Percentiles rank a stretch among this genome's conserved stretches.
phyloP scores from a whole-genome alignment of 2,888 invertebrate species.

The Napeogenes sylphis region DNA sequence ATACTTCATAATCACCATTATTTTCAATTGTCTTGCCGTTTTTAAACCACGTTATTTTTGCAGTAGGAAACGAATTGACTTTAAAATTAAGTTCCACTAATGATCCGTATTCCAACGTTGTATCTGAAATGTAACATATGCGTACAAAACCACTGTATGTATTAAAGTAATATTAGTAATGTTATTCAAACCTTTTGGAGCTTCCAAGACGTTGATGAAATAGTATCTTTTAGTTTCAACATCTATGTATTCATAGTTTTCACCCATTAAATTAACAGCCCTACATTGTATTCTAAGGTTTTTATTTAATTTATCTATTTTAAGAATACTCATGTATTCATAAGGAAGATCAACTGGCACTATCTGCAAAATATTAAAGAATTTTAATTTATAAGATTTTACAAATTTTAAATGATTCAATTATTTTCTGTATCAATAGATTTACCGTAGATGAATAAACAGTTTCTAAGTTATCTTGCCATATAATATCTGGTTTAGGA shows the following conservation, averaged over 20 bases:
- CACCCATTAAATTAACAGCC: conserved; percentile 42
- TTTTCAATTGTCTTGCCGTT: conserved; percentile 29
- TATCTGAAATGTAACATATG: conserved; percentile 31
- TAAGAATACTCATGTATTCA: conserved; percentile 43
- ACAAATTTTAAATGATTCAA: too few species aligned
- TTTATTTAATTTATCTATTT: conserved; percentile 37
- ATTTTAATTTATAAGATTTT: background rate
- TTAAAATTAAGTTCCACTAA: conserved; percentile 37
- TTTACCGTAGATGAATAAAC: conserved; percentile 15
- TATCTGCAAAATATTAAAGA: conserved; percentile 33
- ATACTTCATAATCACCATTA: conserved; percentile 33
- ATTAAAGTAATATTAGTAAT: background rate
- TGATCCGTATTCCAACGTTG: conserved; percentile 37
- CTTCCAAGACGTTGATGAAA: conserved; percentile 33
- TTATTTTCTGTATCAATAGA: too few species aligned
- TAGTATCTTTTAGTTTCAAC: conserved; percentile 32
- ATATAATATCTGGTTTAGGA: conserved; percentile 47
- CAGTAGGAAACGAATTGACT: conserved; percentile 43
- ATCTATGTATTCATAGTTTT: conserved; percentile 25
- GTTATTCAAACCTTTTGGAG: conserved; percentile 17
- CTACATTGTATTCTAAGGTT: conserved; percentile 45
- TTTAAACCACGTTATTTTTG: conserved; percentile 42
- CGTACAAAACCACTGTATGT: background rate
- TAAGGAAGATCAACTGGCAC: conserved; percentile 41
- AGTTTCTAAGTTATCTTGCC: conserved; percentile 38